Base-by-base conservation (phyloP, 2,797 vertebrate species). In the Crocidura indochinensis region DNA sequence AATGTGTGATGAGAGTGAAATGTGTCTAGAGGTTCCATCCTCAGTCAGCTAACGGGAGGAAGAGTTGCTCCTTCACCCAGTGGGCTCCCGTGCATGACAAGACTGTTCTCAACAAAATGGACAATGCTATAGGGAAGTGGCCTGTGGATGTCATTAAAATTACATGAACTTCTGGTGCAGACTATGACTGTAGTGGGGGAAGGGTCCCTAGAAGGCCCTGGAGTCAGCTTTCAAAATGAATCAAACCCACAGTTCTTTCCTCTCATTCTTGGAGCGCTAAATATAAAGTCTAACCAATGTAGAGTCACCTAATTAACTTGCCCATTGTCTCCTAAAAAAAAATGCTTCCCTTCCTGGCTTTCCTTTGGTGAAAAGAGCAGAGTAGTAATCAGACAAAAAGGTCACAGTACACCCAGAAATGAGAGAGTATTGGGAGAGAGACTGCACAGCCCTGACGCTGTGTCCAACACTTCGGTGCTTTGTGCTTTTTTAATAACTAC, bases 231-330 rank as follows among this genome's bases (percentile, higher is more conserved):
- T 77, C 71, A 73, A 84, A 88, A 88, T 56, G 84, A 86, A 78
- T 49, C 53, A 44, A 75, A 75, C 85, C 87, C 65, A 26, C 1
- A 4, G 47, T n/a, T 65, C 65, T 78, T 84, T 89, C 87, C 88
- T 20, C 19, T 9, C 19, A 14, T 68, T 64, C 65, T 69, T 1
- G 0, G n/a, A 83, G 90, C 24, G 29, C 72, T 82, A 29, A 38
- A 19, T 4, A 17, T 60, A 76, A 88, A 93, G 79, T 65, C 91
- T 82, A 72, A 65, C 26, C 51, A 47, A 85, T 31, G 27, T n/a
- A 78, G 72, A 89, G 49, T 44, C 12, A 5, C 91, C 91, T 92
- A 87, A 96, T 95, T 89, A 94, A 84, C 87, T 76, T 75, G 47
- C 79, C 72, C 47, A 6, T 79, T 79, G 67, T 93, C 90, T 90